Percentiles rank a stretch among this genome's conserved stretches.
Conservation (phyloP, 1,140 invertebrate species). For the Andricus grossulariae region DNA sequence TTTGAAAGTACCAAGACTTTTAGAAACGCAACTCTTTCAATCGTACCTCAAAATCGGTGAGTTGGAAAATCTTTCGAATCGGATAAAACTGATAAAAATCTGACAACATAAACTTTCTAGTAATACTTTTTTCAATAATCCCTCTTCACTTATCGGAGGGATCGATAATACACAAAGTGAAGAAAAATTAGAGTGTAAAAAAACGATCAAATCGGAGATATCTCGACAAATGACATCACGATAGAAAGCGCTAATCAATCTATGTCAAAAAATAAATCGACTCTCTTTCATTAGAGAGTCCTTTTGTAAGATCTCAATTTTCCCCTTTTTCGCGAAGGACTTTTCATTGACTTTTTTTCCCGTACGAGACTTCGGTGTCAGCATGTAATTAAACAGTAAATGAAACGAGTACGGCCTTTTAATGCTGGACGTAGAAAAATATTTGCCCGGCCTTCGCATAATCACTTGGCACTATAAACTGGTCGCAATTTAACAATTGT, state of each 20-base stretch:
- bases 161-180: slow-evolving; percentile 10
- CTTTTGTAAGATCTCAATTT: too few species aligned
- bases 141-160: not conserved
- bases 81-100: not conserved
- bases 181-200: not conserved
- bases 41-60: slow-evolving; percentile 10
- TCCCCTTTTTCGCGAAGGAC: too few species aligned
- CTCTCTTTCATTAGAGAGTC: not conserved
- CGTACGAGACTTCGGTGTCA: too few species aligned
- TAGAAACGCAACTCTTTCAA: not conserved
- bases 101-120: not conserved
- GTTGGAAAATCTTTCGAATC: not conserved
- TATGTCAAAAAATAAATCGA: not conserved
- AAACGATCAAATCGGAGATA: not conserved
- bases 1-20: not conserved
- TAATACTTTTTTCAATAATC: not conserved
- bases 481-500: not conserved
- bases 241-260: not conserved
- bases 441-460: not conserved
- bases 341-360: too few species aligned
- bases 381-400: not conserved
- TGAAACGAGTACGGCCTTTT: not conserved
- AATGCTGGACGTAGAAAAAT: not conserved
- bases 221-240: slow-evolving; percentile 10
- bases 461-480: not conserved